A percentile compares a stretch with the other conserved stretches of the same genome.
Conservation (phyloP, 1,140 invertebrate species). For the Euwallacea similis region DNA sequence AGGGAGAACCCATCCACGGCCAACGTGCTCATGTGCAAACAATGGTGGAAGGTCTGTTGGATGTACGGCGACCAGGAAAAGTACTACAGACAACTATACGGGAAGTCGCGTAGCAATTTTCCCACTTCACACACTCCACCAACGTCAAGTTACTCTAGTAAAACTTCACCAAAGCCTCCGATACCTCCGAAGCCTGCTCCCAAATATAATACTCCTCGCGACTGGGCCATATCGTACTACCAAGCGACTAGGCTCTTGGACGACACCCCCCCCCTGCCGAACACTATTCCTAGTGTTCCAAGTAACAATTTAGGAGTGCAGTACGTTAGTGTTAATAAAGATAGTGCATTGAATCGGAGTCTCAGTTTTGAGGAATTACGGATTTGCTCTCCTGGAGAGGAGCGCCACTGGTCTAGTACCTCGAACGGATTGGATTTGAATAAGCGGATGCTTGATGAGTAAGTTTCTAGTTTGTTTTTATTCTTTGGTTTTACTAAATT, state of each 20-base stretch:
- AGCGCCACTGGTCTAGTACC: constrained; percentile 17
- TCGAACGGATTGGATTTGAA: constrained; percentile 42
- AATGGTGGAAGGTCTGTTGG: constrained; percentile 87
- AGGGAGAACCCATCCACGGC: constrained; percentile 53
- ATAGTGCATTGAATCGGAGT: constrained; percentile 24
- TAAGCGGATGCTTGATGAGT: constrained; percentile 44
- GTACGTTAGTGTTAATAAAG: constrained; percentile 5
- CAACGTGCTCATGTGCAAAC: constrained; percentile 78
- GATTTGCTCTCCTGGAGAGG: constrained; percentile 23
- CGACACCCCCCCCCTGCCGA: constrained; percentile 11
- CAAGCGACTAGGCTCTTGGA: constrained; percentile 20
- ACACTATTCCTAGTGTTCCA: not conserved
- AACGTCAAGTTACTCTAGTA: constrained; percentile 4
- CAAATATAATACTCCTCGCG: not conserved
- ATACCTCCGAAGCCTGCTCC: constrained; percentile 3
- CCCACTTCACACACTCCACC: not conserved
- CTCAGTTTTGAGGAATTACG: constrained; percentile 41
- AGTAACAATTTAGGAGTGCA: constrained; percentile 6
- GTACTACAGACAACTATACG: constrained; percentile 78
- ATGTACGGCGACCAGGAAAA: constrained; percentile 83
- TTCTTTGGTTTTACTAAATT: no score
- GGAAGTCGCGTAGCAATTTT: constrained; percentile 55
- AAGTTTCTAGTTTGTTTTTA: constrained; percentile 28
- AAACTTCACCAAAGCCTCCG: not conserved
- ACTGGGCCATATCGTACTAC: constrained; percentile 26